These are phyloP conservation scores for Ostrea denselamellosa DNA, from an alignment of 1,140 invertebrate genomes.

Conservation along the genomic window DNA sequence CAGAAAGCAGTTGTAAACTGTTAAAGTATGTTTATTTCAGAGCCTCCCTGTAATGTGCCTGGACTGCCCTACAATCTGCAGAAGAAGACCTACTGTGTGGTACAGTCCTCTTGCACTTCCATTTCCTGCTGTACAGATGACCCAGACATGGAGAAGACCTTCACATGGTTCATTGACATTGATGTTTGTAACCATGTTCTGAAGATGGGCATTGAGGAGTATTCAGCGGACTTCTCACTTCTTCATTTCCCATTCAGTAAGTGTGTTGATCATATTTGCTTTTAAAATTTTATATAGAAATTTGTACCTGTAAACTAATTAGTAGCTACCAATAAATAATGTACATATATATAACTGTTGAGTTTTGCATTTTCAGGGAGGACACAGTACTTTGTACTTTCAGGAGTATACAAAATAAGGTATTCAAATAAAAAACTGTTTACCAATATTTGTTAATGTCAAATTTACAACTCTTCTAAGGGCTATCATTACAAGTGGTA, in stretches of 20 bases:
- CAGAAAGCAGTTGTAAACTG: too few species aligned
- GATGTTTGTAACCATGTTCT: slow-evolving; percentile 46
- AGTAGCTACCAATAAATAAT: too few species aligned
- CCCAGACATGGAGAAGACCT: slow-evolving; percentile 35
- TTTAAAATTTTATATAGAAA: not conserved
- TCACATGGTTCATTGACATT: slow-evolving; percentile 44
- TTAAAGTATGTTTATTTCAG: not conserved
- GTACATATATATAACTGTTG: not conserved
- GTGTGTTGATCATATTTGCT: not conserved
- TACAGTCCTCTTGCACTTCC: slow-evolving; percentile 46
- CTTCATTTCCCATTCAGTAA: slow-evolving; percentile 31
- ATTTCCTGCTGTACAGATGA: slow-evolving; percentile 52
- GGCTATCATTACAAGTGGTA: not conserved
- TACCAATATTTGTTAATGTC: too few species aligned
- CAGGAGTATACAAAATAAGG: slow-evolving; percentile 19
- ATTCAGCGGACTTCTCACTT: not conserved
- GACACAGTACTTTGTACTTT: not conserved
- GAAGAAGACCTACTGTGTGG: slow-evolving; percentile 41
- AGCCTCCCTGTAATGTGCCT: slow-evolving; percentile 14
- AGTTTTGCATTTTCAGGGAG: not conserved
- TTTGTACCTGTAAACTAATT: too few species aligned
- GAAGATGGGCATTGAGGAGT: slow-evolving; percentile 47
- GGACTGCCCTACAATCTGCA: slow-evolving; percentile 40
- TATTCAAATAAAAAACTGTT: not conserved
- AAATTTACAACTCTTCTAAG: not conserved